phyloP scores from a whole-genome alignment of 2,113 vertebrate genomes.

The Ibidorhyncha struthersii region DNA sequence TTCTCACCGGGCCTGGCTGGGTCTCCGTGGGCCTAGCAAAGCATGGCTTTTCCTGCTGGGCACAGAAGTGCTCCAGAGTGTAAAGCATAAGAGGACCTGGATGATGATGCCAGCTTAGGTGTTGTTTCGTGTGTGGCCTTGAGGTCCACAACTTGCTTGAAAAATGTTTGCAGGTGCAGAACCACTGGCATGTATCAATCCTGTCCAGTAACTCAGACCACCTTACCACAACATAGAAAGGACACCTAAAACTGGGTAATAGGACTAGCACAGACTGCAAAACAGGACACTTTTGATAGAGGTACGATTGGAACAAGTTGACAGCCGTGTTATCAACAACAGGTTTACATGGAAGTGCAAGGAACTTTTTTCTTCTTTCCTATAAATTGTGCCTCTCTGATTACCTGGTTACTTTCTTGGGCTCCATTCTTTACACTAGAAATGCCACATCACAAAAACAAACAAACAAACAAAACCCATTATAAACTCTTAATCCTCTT shows the following conservation, averaged over 20 bases:
- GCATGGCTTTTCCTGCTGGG: neutral
- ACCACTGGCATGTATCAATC: fast-evolving
- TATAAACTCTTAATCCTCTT: neutral
- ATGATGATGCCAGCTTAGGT: neutral
- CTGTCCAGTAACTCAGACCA: neutral
- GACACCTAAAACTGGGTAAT: neutral
- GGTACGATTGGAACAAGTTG: neutral
- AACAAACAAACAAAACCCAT: neutral
- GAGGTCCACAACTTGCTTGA: neutral
- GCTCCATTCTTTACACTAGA: neutral
- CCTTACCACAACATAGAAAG: neutral
- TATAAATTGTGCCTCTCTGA: neutral
- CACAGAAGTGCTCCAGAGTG: neutral
- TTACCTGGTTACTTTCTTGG: neutral
- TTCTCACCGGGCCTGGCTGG: fast-evolving
- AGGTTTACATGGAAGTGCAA: neutral
- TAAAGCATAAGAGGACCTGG: neutral
- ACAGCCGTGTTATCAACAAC: neutral
- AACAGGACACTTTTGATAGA: neutral
- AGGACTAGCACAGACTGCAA: neutral
- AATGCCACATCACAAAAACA: neutral
- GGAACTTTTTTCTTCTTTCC: neutral
- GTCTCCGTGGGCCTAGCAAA: neutral
- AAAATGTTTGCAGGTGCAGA: neutral
- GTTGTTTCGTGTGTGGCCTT: neutral